A percentile compares a stretch with the other conserved stretches of the same genome.
Evolutionary conservation across 2,797 vertebrate genomes (phyloP).

Genomic region (Aphelocoma californica): DNA sequence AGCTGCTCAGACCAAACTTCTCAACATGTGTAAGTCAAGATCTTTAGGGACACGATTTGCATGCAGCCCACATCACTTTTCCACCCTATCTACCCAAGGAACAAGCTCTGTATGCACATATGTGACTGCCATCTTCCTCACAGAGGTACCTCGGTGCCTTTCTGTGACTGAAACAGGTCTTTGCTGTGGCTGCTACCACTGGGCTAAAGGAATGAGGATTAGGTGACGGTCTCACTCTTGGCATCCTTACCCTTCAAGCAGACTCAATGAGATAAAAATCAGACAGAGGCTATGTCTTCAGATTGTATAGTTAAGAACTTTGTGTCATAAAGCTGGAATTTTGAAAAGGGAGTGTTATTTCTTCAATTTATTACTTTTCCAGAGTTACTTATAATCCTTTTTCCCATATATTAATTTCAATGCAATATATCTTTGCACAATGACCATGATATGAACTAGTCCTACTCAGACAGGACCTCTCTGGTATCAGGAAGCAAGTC

Average conservation of each 20-base stretch:
- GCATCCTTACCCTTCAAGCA: not conserved
- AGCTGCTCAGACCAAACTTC: not conserved
- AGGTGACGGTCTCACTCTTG: not conserved
- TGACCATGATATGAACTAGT: not conserved
- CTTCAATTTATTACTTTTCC: not conserved
- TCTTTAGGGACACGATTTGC: not conserved
- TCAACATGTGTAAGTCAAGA: not conserved
- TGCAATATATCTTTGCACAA: not conserved
- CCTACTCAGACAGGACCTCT: not conserved
- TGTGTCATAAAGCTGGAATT: not conserved
- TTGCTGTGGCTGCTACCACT: not conserved
- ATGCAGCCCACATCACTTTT: not conserved
- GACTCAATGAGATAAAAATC: not conserved
- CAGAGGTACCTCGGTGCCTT: accelerated
- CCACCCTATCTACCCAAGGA: not conserved
- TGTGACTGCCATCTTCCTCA: not conserved
- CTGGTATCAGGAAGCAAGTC: not conserved
- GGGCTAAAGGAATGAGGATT: accelerated
- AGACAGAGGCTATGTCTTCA: not conserved
- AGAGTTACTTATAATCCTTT: not conserved
- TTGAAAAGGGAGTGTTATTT: not conserved
- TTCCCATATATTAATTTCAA: not conserved
- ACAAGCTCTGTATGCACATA: accelerated
- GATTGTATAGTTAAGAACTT: not conserved
- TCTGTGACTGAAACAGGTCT: not conserved